Evolutionary conservation across 2,888 invertebrate species (phyloP), one percentile per base, ranked within the genome.

Genomic region (Myopa testacea): DNA sequence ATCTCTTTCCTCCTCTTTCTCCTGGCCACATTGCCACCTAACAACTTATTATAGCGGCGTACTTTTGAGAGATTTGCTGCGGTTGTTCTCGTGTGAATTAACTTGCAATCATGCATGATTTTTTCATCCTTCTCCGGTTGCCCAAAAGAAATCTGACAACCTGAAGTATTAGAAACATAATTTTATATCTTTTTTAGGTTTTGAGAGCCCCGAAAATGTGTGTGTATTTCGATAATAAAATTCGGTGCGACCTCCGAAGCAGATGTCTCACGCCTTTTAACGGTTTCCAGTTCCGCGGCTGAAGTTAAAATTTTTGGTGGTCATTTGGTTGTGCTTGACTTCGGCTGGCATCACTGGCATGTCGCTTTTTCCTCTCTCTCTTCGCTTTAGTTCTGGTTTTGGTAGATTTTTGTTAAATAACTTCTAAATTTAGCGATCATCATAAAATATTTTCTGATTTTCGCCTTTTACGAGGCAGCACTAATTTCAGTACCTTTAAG

Each of bases 31-130:
- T 26, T 26, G 26, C 26, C 26, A 37, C 50, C 45, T 62, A 69
- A 34, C n/a, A n/a, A 72, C 76, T 80, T 71, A 62, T 55, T 69
- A 58, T 80, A 80, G 81, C 82, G 83, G 82, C 72, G 76, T 77
- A 81, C 86, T 85, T 86, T 87, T 87, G 87, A 87, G 85, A 85
- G 84, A 87, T 87, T 87, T 86, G 87, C 80, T 82, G 82, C 83
- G 87, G 84, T 84, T 82, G 83, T 85, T 81, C 82, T 85, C 83
- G 84, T 84, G 82, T 84, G 85, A 86, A 85, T 86, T 85, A 84
- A 86, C 82, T 83, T 83, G 84, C 86, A 86, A 84, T 86, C 83
- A 83, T 82, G 85, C 86, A 83, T 83, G 81, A 78, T 80, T 14
- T 19, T 3, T 6, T 76, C 78, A 80, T 80, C 10, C 37, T 62